Base-by-base conservation (phyloP, 2,888 invertebrate species). In the Dorcus parallelipipedus region DNA sequence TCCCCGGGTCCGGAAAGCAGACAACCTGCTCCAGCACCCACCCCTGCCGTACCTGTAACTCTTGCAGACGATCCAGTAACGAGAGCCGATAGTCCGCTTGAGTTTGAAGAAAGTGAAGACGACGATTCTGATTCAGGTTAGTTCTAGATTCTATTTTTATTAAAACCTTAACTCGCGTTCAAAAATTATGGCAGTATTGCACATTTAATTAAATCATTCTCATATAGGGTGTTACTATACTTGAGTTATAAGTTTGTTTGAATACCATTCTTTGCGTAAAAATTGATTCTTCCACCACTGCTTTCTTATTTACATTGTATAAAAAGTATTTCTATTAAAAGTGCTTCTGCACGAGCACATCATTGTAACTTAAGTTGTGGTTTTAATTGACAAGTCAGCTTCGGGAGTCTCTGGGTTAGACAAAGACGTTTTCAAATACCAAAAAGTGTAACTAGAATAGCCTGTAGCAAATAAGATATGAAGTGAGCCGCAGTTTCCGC, bases 1-100 rank as follows among this genome's bases (percentile, higher is more conserved):
- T 87, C 89, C 48, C 84, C 83, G 65, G 83, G 80, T 59, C 81
- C 76, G 60, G 82, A 79, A 72, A 81, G 75, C 7, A 74, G 80
- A 5, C 76, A 78, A 68, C 77, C 82, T 65, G 70, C 80, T 71
- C 86, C 87, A 1, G 82, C 86, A 40, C 88, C 88, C 9, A 89
- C 88, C 14, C 89, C 88, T 26, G 88, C 88, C 2, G 87, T 88
- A 5, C 87, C 87, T 1, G 84, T 88, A 58, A 60, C 60, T 48
- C 52, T 62, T 5, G 84, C 85, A 0, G 86, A 88, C 64, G 91
- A 92, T 73, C 86, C 88, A 0, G 82, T 93, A 55, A 86, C 89
- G 0, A 82, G 91, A 56, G 89, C 89, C 70, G 91, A 93, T 80
- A 91, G 91, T 58, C 88, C 91, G 63, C 87, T 91, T 69, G 86